These are phyloP conservation scores for Coregonus sp. DNA, from an alignment of 2,797 vertebrate genomes.

Conservation along the genomic window DNA sequence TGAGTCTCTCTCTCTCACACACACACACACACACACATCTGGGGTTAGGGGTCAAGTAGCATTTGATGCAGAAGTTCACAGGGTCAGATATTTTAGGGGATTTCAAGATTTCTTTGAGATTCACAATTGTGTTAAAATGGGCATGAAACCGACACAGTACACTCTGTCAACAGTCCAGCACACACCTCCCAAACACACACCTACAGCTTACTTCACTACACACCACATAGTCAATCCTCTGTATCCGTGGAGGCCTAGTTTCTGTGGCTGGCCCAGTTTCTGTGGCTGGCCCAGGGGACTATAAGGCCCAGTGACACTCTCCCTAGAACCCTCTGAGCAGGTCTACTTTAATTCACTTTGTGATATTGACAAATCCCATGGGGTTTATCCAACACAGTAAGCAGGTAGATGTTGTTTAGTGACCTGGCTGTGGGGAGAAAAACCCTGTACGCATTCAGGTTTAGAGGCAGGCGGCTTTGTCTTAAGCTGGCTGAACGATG, in stretches of 20 bases:
- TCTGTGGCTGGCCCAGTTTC: background rate
- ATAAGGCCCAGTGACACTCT: background rate
- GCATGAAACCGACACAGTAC: background rate
- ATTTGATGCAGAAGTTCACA: background rate
- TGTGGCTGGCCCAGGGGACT: background rate
- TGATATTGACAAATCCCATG: slow-evolving; percentile 66
- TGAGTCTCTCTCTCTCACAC: slow-evolving; percentile 58
- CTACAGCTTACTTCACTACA: background rate
- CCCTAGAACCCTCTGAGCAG: slow-evolving; percentile 56
- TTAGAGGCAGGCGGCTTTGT: slow-evolving; percentile 70
- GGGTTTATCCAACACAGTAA: slow-evolving; percentile 65
- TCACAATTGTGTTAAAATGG: background rate
- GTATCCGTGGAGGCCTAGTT: background rate
- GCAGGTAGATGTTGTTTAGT: slow-evolving; percentile 67
- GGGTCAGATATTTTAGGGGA: background rate
- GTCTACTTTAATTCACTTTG: slow-evolving; percentile 77
- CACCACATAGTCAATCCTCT: background rate
- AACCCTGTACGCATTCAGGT: background rate
- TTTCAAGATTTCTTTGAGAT: background rate
- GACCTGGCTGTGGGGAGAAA: slow-evolving; percentile 64
- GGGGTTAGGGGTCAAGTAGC: background rate
- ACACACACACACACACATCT: background rate
- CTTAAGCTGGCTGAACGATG: slow-evolving; percentile 79
- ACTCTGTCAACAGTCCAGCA: background rate
- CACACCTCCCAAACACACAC: background rate